A percentile compares a stretch with the other conserved stretches of the same genome.
Evolutionary conservation across 2,888 invertebrate species (phyloP).

Genomic region (Camptogramma bilineatum): DNA sequence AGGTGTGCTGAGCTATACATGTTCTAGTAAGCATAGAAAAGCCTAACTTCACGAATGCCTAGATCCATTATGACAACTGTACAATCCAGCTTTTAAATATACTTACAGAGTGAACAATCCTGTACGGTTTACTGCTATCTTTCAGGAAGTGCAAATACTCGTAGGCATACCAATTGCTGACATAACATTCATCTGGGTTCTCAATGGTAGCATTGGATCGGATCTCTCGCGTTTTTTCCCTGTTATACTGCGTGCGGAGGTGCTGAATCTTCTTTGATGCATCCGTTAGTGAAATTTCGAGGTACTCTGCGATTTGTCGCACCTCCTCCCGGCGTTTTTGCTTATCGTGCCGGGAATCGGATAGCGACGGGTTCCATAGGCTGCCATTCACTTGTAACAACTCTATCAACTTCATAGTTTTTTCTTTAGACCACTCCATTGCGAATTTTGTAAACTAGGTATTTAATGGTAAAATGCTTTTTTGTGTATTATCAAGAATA

Average conservation of each 20-base stretch:
- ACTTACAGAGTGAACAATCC: constrained; percentile 70
- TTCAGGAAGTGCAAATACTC: constrained; percentile 86
- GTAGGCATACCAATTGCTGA: constrained; percentile 84
- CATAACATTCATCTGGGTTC: constrained; percentile 82
- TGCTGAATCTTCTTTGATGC: constrained; percentile 87
- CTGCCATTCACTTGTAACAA: constrained; percentile 74
- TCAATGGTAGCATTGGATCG: constrained; percentile 68
- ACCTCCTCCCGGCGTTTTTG: constrained; percentile 78
- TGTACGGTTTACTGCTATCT: constrained; percentile 81
- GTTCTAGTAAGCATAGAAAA: too few relatives aligned
- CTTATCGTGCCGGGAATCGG: constrained; percentile 75
- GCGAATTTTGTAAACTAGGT: not conserved
- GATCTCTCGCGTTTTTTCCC: constrained; percentile 84
- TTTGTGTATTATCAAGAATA: too few relatives aligned
- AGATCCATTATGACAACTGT: too few relatives aligned
- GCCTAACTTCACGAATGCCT: too few relatives aligned
- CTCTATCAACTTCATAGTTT: constrained; percentile 77
- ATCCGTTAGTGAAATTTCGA: constrained; percentile 74
- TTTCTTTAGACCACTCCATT: constrained; percentile 83
- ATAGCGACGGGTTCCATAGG: constrained; percentile 76
- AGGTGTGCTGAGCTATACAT: too few relatives aligned
- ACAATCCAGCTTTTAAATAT: not conserved
- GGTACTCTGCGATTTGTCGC: constrained; percentile 68
- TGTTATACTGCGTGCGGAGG: constrained; percentile 86
- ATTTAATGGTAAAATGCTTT: too few relatives aligned